Percentiles rank a stretch among this genome's conserved stretches.
These are phyloP conservation scores for Acanthosoma haemorrhoidale DNA, from an alignment of 2,888 invertebrate genomes.

Conservation along the genomic window DNA sequence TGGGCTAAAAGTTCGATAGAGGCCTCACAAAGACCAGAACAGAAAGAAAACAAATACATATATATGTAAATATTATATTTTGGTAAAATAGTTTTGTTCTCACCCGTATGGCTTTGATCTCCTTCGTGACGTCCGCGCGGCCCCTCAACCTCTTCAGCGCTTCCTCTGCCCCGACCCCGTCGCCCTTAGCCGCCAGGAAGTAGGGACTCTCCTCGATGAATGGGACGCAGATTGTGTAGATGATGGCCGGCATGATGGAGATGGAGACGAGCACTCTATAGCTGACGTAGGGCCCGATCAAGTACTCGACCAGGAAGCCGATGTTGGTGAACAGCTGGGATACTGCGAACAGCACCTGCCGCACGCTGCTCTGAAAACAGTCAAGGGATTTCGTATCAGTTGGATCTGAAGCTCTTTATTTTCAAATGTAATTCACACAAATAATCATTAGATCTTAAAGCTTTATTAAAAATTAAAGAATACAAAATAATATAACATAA, in stretches of 20 bases:
- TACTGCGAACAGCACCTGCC: slow-evolving; percentile 10
- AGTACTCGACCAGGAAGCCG: slow-evolving; percentile 24
- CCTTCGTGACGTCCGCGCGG: neutral
- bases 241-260: neutral
- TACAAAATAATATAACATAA: too few relatives aligned
- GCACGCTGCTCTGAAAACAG: slow-evolving; percentile 1
- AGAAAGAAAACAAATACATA: too few relatives aligned
- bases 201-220: slow-evolving; percentile 20
- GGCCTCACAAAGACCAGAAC: too few relatives aligned
- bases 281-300: slow-evolving; percentile 15
- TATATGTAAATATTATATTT: too few relatives aligned
- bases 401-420: too few relatives aligned
- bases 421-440: too few relatives aligned
- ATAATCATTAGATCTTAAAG: too few relatives aligned
- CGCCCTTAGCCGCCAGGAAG: slow-evolving; percentile 13
- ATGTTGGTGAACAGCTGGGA: slow-evolving; percentile 14
- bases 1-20: too few relatives aligned
- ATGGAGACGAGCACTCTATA: neutral
- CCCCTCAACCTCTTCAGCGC: neutral
- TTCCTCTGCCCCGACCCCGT: neutral
- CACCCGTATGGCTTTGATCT: slow-evolving; percentile 9
- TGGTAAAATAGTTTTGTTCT: too few relatives aligned
- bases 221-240: neutral
- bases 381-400: neutral
- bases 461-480: too few relatives aligned